Base-by-base conservation (phyloP, 1,140 invertebrate species). In the Camponotus floridanus region DNA sequence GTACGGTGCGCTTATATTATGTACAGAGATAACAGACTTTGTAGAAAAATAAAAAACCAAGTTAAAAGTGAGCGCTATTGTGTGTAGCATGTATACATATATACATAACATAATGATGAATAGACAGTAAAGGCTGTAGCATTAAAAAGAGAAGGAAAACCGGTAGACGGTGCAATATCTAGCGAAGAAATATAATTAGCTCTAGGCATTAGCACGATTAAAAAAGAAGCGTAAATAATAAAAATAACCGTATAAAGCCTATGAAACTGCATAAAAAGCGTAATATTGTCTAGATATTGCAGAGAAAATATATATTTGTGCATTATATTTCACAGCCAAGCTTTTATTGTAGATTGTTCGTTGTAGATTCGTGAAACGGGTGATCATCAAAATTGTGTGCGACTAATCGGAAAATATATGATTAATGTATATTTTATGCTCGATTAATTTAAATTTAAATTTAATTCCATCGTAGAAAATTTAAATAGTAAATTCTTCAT, bases 21-120 rank as follows among this genome's bases (percentile, higher is more conserved):
- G 85, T 86, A 86, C 85, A 86, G 67, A 86, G 65, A 81, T 39
- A 70, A 71, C 59, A 70, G n/a, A 86, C 51, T 85, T 81, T 83
- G 26, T 55, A 76, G 73, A 21, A 55, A 48, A 57, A 39, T 21
- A 39, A 57, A 67, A 64, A 74, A 45, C 4, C 33, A 26, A 45
- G n/a, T 67, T 57, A 51, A 18, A 76, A 64, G 13, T 21, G 8
- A 18, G 39, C 31, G 61, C n/a, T 48, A 36, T 45, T 11, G 70
- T 39, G 57, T 87, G 57, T 84, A 76, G 65, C 31, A 33, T 57
- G 39, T 31, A 67, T 45, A 62, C 31, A 42, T 86, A 74, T 74
- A 48, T 76, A 55, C 8, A 42, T 89, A 89, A 76, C 39, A 3
- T 76, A 31, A 88, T 71, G 76, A 87, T 84, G 48, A n/a, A 62